Evolutionary conservation across 2,888 invertebrate genomes (phyloP).

Genomic region (Microctonus brassicae): DNA sequence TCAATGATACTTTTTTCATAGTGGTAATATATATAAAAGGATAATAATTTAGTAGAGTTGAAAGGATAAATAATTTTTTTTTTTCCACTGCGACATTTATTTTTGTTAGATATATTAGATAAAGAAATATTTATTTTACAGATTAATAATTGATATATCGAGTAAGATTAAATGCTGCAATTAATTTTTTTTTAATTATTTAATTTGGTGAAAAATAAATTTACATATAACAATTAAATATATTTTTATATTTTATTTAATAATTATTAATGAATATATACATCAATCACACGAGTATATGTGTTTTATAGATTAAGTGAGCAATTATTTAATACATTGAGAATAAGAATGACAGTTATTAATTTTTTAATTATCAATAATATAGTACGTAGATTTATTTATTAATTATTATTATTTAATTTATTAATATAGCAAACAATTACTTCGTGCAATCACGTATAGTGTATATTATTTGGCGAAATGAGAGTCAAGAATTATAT

Average conservation of each 20-base stretch:
- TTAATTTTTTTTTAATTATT: too few species aligned
- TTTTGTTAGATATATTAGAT: not conserved
- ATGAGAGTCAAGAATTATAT: not conserved
- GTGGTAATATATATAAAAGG: too few species aligned
- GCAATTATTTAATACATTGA: slow-evolving; percentile 4
- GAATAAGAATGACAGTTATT: slow-evolving; percentile 1
- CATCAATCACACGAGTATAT: slow-evolving; percentile 10
- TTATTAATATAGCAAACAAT: not conserved
- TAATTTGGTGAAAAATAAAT: not conserved
- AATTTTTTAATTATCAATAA: not conserved
- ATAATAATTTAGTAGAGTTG: not conserved
- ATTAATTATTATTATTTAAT: not conserved
- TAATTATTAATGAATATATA: slow-evolving; percentile 1
- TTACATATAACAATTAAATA: not conserved
- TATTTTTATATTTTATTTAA: not conserved
- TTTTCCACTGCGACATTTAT: not conserved
- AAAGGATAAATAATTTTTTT: not conserved
- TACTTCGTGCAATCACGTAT: not conserved
- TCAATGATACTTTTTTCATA: not conserved
- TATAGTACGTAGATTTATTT: not conserved
- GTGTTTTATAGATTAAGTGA: not conserved
- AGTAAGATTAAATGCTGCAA: too few species aligned
- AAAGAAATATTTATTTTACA: too few species aligned
- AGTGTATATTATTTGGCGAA: not conserved
- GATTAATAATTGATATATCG: too few species aligned